Base-by-base conservation (phyloP, 1,140 invertebrate genomes). In the Pachyrhynchus sulphureomaculatus region DNA sequence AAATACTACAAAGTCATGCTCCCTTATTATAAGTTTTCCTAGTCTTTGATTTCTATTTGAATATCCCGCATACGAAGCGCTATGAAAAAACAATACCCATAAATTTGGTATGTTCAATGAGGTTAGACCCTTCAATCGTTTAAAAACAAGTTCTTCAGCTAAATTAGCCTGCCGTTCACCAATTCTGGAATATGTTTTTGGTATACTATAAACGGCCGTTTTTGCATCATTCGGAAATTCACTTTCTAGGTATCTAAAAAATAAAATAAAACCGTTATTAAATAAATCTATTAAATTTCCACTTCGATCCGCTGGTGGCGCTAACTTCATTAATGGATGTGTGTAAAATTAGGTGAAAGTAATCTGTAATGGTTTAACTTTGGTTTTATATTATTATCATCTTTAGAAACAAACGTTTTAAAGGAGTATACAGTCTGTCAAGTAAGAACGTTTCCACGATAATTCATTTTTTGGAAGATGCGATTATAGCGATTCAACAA, bases 1-100 rank as follows among this genome's bases (percentile, higher is more conserved):
- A 48, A 77, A 77, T 10, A 74, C 54, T 8, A 77, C 75, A 59
- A 75, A 76, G 55, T 77, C 75, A 48, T 77, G 74, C 57, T 77
- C 75, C 29, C 73, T 59, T 15, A 75, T 74, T 65, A 76, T 74
- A 8, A 77, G 54, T 60, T 72, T 73, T 20, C 75, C 74, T 15
- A 71, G 61, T 48, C 73, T 57, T 24, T 70, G 66, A 42, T 75
- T 76, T 18, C 73, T 62, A 41, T 64, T 71, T 6, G 74, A 76
- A 34, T 69, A 65, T n/a, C 74, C 75, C 8, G 68, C 75, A 39
- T 77, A 77, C 23, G 61, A 67, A 6, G 70, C 62, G 13, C 67
- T 72, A 51, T 77, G 75, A 53, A 77, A 76, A 47, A 71, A 76
- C 8, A 63, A 67, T 33, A 75, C 54, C 75, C 73, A 77, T 13